A percentile compares a stretch with the other conserved stretches of the same genome.
These are phyloP conservation scores for Cynocephalus volans DNA, from an alignment of 2,113 vertebrate genomes.

Conservation along the genomic window DNA sequence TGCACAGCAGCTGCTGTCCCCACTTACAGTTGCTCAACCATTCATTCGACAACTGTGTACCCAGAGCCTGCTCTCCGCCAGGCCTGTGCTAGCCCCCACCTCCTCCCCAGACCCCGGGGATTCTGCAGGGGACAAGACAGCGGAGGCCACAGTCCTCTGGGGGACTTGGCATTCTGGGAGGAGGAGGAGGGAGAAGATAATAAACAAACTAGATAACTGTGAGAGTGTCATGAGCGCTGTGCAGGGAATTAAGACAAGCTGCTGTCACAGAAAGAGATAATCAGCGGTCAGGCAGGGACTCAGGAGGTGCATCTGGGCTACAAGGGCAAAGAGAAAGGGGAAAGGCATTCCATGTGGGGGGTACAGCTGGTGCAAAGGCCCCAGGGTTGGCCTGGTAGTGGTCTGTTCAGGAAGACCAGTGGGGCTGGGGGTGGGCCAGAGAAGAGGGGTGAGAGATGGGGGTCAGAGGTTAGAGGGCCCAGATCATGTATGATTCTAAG, in stretches of 20 bases:
- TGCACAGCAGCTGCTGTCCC: neutral
- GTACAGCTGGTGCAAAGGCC: neutral
- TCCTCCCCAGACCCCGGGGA: neutral
- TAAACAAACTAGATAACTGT: neutral
- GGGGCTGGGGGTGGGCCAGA: neutral
- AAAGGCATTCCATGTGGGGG: neutral
- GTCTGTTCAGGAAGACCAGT: neutral
- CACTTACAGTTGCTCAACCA: neutral
- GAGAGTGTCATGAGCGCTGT: neutral
- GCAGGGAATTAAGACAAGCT: neutral
- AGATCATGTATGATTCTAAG: neutral
- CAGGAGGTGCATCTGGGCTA: neutral
- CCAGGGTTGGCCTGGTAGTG: neutral
- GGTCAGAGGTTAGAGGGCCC: neutral
- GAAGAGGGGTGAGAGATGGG: neutral
- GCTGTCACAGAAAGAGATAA: neutral
- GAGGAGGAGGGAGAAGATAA: neutral
- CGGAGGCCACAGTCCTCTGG: neutral
- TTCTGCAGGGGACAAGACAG: neutral
- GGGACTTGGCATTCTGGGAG: neutral
- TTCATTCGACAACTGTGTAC: neutral
- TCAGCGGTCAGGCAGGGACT: slow-evolving; percentile 14
- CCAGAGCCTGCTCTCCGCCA: neutral
- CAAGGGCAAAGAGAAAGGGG: neutral
- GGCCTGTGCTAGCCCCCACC: neutral